phyloP scores from a whole-genome alignment of 2,797 vertebrate species.

The Pitangus sulphuratus region DNA sequence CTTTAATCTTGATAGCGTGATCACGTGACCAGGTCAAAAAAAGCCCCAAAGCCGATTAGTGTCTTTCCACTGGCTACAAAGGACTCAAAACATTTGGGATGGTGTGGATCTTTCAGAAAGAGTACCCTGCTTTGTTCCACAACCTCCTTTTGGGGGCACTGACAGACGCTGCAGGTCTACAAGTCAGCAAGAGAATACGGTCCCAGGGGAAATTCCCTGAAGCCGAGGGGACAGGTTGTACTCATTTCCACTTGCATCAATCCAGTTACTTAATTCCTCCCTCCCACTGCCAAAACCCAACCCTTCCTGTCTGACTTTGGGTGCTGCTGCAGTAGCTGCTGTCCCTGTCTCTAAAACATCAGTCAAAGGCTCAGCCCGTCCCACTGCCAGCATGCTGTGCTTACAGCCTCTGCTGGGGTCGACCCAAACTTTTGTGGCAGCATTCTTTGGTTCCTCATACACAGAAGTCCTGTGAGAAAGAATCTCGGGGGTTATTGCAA shows the following conservation, averaged over 20 bases:
- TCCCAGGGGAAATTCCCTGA: not conserved
- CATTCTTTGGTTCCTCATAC: not conserved
- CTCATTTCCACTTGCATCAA: not conserved
- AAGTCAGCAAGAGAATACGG: not conserved
- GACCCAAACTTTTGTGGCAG: not conserved
- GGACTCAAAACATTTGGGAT: conserved; percentile 1
- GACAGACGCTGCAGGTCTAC: not conserved
- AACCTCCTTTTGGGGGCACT: not conserved
- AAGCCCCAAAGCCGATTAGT: conserved; percentile 84
- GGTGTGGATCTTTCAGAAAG: not conserved
- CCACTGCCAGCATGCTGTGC: accelerated
- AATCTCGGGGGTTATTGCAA: not conserved
- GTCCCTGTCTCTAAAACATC: not conserved
- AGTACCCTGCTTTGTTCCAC: not conserved
- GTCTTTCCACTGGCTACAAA: not conserved
- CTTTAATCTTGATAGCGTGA: conserved; percentile 84
- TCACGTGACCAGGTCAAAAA: conserved; percentile 78
- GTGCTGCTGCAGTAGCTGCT: not conserved
- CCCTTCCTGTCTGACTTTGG: not conserved
- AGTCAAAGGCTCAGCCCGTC: not conserved
- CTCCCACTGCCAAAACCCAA: not conserved
- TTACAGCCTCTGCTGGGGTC: not conserved
- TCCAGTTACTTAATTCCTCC: not conserved
- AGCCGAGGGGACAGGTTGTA: not conserved
- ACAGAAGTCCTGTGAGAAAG: not conserved